Evolutionary conservation across 2,797 vertebrate genomes (phyloP).

Genomic region (Enteromius radiatus): DNA sequence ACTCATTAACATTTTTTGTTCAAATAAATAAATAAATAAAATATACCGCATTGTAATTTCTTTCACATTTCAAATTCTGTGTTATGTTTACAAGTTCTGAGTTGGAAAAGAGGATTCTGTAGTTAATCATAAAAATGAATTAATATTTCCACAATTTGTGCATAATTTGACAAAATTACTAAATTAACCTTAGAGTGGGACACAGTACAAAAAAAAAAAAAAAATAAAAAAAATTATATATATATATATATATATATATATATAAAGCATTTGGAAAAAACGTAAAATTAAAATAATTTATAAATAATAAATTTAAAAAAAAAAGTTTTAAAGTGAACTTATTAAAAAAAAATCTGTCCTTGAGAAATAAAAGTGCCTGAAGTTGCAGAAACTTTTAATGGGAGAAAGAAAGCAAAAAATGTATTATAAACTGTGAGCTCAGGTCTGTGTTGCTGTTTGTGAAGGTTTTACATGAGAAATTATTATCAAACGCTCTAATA

Average conservation of each 20-base stretch:
- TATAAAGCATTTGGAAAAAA: neutral
- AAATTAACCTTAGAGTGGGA: neutral
- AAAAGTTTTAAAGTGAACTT: neutral
- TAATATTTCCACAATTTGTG: neutral
- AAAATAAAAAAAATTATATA: no score
- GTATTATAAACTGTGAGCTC: no score
- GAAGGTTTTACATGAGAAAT: constrained; percentile 6
- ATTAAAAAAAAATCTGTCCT: no score
- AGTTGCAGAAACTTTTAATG: neutral
- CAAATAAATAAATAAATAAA: neutral
- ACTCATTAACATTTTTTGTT: neutral
- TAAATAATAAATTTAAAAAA: neutral
- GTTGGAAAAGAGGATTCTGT: neutral
- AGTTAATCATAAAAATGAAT: neutral
- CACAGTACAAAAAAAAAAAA: no score
- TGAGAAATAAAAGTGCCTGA: neutral
- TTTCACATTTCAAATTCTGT: neutral
- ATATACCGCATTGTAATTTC: neutral
- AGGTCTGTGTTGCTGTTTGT: neutral
- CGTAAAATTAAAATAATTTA: neutral
- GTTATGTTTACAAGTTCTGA: neutral
- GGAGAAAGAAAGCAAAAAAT: neutral
- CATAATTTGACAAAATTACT: neutral
- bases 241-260: no score
- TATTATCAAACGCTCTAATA: neutral